Evolutionary conservation across 2,888 invertebrate species (phyloP).

Genomic region (Cephus rjabovi): DNA sequence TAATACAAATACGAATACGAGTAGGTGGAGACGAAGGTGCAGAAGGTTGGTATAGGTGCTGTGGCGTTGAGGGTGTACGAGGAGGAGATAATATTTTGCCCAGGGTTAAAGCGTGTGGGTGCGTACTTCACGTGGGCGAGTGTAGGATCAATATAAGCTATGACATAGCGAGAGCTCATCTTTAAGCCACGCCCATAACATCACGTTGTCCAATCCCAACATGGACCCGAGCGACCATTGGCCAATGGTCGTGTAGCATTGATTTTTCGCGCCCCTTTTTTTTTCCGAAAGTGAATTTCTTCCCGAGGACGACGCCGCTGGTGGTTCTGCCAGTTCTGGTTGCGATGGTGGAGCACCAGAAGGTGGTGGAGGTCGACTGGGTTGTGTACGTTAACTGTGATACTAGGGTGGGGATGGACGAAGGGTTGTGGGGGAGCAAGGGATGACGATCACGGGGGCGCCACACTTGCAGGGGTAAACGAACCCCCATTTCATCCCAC

Average conservation of each 20-base stretch:
- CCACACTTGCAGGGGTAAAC: constrained; percentile 44
- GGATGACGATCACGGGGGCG: constrained; percentile 17
- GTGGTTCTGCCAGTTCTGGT: neutral
- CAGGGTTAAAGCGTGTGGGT: neutral
- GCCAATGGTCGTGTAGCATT: constrained; percentile 54
- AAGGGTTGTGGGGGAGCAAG: constrained; percentile 11
- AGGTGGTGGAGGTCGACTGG: constrained; percentile 13
- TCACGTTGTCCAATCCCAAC: constrained; percentile 47
- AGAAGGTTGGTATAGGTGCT: neutral
- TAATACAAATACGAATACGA: neutral
- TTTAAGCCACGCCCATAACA: constrained; percentile 60
- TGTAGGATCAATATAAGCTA: constrained; percentile 65
- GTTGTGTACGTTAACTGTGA: constrained; percentile 3
- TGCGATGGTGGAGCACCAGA: neutral
- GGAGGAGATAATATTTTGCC: neutral
- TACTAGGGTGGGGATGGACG: constrained; percentile 26
- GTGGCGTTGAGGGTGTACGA: neutral
- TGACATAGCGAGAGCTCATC: constrained; percentile 66
- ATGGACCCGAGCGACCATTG: constrained; percentile 28
- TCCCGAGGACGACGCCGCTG: constrained; percentile 27
- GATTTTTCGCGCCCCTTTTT: constrained; percentile 57
- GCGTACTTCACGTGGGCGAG: constrained; percentile 24
- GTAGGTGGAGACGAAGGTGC: neutral
- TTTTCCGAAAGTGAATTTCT: constrained; percentile 61
- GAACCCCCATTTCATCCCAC: constrained; percentile 48